These are phyloP conservation scores for Phalacrocorax pelagicus DNA, from an alignment of 2,113 vertebrate species.

Conservation along the genomic window DNA sequence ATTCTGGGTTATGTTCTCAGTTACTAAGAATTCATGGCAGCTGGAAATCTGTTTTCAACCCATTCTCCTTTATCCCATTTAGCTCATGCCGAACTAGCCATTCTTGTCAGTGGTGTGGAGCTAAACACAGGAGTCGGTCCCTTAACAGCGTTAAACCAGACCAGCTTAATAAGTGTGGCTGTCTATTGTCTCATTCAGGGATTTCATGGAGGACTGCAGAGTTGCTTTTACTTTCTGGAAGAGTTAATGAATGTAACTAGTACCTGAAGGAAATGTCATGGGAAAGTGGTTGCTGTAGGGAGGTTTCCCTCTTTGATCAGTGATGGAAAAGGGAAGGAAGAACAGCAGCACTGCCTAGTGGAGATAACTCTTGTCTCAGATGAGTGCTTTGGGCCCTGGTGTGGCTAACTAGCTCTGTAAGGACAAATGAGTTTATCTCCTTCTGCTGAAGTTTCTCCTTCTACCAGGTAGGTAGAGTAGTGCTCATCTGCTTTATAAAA, in stretches of 20 bases:
- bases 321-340: background rate
- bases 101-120: background rate
- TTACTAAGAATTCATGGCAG: background rate
- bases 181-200: background rate
- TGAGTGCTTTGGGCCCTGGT: fast-evolving
- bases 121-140: background rate
- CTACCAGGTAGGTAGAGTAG: background rate
- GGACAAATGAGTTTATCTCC: background rate
- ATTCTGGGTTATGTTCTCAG: background rate
- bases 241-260: background rate
- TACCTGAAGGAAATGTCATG: background rate
- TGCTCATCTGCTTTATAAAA: background rate
- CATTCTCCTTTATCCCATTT: background rate
- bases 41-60: background rate
- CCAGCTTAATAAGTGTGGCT: background rate
- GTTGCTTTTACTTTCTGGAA: background rate
- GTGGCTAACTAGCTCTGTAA: background rate
- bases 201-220: background rate
- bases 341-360: background rate
- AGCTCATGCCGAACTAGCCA: background rate
- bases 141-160: background rate
- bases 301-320: background rate
- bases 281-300: background rate
- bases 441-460: background rate
- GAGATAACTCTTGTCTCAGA: background rate